Percentiles rank a stretch among this genome's conserved stretches.
Evolutionary conservation across 2,797 vertebrate genomes (phyloP).

Genomic region (Capromys pilorides): DNA sequence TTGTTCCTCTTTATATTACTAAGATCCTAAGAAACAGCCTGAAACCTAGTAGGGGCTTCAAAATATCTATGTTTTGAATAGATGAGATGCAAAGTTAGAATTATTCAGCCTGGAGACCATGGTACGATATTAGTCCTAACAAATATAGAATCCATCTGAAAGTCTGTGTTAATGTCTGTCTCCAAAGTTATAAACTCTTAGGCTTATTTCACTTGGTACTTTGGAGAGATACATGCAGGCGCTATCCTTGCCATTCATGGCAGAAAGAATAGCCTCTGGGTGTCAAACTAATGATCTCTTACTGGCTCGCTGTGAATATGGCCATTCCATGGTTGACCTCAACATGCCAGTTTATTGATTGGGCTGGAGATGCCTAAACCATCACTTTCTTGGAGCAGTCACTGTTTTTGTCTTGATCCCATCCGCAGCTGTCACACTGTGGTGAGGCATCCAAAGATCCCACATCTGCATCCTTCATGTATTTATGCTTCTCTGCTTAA

Average conservation of each 20-base stretch:
- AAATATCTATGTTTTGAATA: background rate
- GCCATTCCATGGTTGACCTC: conserved; percentile 81
- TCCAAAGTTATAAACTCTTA: conserved; percentile 4
- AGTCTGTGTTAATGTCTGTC: background rate
- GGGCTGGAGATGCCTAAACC: conserved; percentile 75
- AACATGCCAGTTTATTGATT: conserved; percentile 85
- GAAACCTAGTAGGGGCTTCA: background rate
- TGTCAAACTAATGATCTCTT: conserved; percentile 82
- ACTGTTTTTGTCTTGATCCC: conserved; percentile 73
- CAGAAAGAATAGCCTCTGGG: conserved; percentile 79
- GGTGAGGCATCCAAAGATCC: conserved; percentile 60
- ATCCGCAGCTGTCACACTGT: conserved; percentile 76
- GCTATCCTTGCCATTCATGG: conserved; percentile 61
- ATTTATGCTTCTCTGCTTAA: conserved; percentile 67
- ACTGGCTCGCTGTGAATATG: conserved; percentile 80
- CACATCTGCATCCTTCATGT: conserved; percentile 79
- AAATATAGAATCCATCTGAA: conserved; percentile 50
- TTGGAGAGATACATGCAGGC: conserved; percentile 63
- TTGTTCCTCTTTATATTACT: background rate
- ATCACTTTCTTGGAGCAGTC: conserved; percentile 77
- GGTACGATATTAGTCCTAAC: background rate
- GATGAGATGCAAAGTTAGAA: conserved; percentile 71
- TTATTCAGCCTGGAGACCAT: conserved; percentile 69
- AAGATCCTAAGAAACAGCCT: background rate
- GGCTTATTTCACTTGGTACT: conserved; percentile 72